phyloP scores from a whole-genome alignment of 2,888 invertebrate species.

The Nephrotoma flavescens region DNA sequence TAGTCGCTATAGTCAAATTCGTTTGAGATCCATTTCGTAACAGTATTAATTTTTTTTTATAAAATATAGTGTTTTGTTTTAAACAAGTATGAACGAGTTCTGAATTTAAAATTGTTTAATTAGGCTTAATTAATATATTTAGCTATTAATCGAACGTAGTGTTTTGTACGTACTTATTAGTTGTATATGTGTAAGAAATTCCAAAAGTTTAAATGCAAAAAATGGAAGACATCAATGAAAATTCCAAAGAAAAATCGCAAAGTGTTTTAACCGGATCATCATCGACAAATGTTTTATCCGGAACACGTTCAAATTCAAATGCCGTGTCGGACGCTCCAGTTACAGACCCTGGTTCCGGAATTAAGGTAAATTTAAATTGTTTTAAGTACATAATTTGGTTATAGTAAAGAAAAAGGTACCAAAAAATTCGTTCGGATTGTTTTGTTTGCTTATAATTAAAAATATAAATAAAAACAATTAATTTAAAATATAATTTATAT shows the following conservation, averaged over 20 bases:
- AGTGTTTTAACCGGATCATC: neutral
- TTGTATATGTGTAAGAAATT: neutral
- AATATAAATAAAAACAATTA: no score
- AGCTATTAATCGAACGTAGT: neutral
- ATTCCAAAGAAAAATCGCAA: neutral
- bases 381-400: neutral
- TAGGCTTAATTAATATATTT: neutral
- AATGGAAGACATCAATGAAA: neutral
- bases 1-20: neutral
- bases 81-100: neutral
- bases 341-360: conserved; percentile 56
- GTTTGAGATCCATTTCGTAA: neutral
- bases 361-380: conserved; percentile 30
- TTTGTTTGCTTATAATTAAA: no score
- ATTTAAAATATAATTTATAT: no score
- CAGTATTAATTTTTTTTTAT: neutral
- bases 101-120: neutral
- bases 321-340: conserved; percentile 57
- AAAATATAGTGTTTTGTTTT: neutral
- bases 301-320: conserved; percentile 28
- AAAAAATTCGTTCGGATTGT: no score
- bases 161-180: neutral
- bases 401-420: no score
- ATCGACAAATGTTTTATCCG: conserved; percentile 5
- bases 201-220: neutral